Evolutionary conservation across 2,888 invertebrate species (phyloP).

Genomic region (Campopleginae sp.): DNA sequence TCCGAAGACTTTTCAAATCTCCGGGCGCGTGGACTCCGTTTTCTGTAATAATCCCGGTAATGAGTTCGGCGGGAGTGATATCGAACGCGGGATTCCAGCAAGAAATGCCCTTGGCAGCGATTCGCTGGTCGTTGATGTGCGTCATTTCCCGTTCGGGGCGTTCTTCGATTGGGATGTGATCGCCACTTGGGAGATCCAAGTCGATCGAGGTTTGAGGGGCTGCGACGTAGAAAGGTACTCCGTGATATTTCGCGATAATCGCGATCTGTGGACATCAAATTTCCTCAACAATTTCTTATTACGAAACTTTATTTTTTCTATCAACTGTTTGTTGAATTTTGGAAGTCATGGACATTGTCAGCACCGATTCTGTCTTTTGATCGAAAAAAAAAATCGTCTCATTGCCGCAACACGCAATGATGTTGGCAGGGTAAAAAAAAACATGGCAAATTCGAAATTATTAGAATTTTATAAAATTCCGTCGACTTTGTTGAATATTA

Average conservation of each 20-base stretch:
- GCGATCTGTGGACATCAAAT: constrained; percentile 87
- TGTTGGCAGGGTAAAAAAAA: too few relatives aligned
- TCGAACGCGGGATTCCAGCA: constrained; percentile 99
- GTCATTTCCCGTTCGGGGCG: constrained; percentile 96
- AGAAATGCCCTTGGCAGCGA: constrained; percentile 94
- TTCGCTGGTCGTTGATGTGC: constrained; percentile 92
- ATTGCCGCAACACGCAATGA: too few relatives aligned
- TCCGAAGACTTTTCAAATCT: constrained; percentile 78
- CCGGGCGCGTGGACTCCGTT: constrained; percentile 92
- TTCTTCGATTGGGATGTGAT: constrained; percentile 96
- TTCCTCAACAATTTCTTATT: background rate
- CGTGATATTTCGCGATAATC: constrained; percentile 95
- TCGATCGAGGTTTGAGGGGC: constrained; percentile 97
- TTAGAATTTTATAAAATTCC: too few relatives aligned
- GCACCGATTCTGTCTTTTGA: background rate
- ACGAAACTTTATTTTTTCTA: too few relatives aligned
- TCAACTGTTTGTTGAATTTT: too few relatives aligned
- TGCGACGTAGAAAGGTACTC: constrained; percentile 97
- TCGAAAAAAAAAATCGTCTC: too few relatives aligned
- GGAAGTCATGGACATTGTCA: too few relatives aligned
- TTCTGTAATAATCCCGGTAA: constrained; percentile 97
- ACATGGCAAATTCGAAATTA: too few relatives aligned
- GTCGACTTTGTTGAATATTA: too few relatives aligned
- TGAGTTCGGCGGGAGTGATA: constrained; percentile 96
- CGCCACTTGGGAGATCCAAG: constrained; percentile 90